Evolutionary conservation across 2,888 invertebrate species (phyloP), one percentile per base, ranked within the genome.

Genomic region (Embidobia sp.): DNA sequence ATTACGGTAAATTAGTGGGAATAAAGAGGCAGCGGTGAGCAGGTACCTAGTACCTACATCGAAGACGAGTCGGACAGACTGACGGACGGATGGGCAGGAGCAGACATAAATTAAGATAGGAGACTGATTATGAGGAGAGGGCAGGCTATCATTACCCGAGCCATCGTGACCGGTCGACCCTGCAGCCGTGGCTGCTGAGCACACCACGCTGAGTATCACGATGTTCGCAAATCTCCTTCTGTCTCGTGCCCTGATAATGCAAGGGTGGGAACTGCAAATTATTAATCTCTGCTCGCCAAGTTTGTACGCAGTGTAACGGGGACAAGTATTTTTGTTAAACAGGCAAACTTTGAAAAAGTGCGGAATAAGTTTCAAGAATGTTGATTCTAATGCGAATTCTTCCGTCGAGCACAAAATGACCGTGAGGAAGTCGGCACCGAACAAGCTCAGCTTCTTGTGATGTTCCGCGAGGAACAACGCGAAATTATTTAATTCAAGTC

Each of bases 91-190:
- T 82, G 63, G 84, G 87, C 87, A 86, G 88, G 86, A 85, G 86
- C 86, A 86, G 85, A 88, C 88, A 88, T 88, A 88, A 88, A 88
- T 88, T 88, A 88, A 88, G 88, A 88, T 88, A 87, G 86, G 86
- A 86, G 88, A 88, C 88, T 88, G 88, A 88, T 88, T 88, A 88
- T 87, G 88, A 88, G 84, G 85, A 83, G 85, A 86, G 87, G 84
- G 88, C 87, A 87, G 86, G 84, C 88, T 88, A 87, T 88, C 88
- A 88, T 88, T 88, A 88, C 82, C 83, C 81, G 83, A 85, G 85
- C 86, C 86, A 87, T 87, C 88, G 88, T 88, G 88, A 88, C 87
- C 87, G 87, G 86, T 84, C 87, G 87, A 87, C 86, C 86, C 88
- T 86, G 86, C 84, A 82, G 83, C 82, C 83, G 84, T 82, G 80